phyloP scores from a whole-genome alignment of 1,140 invertebrate species.

The Drosophila kohkoa region DNA sequence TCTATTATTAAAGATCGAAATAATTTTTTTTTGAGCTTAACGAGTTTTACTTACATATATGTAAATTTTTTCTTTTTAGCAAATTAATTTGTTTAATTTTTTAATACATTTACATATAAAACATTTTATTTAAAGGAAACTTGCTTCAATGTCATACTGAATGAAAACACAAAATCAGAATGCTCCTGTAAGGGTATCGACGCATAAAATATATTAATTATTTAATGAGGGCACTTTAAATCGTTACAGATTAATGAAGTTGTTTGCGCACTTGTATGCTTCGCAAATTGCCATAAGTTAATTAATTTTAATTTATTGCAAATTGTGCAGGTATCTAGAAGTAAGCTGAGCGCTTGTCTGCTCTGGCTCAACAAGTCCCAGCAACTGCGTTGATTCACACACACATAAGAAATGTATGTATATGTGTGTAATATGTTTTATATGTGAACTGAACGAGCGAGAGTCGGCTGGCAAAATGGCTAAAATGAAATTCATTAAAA shows the following conservation, averaged over 20 bases:
- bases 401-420: not conserved
- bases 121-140: no score
- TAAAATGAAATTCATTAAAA: constrained; percentile 69
- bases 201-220: constrained; percentile 58
- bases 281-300: constrained; percentile 54
- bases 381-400: not conserved
- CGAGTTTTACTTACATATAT: no score
- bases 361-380: constrained; percentile 31
- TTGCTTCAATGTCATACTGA: not conserved
- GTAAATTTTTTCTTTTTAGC: no score
- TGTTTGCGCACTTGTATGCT: constrained; percentile 32
- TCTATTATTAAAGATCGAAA: no score
- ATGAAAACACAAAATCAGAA: not conserved
- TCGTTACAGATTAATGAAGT: constrained; percentile 56
- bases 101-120: no score
- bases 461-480: constrained; percentile 45
- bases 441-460: not conserved
- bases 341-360: not conserved
- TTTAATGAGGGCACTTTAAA: constrained; percentile 68
- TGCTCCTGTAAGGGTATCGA: not conserved
- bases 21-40: no score
- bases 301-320: constrained; percentile 79
- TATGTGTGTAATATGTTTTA: not conserved
- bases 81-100: no score
- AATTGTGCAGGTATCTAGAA: constrained; percentile 23